Percentiles rank a stretch among this genome's conserved stretches.
phyloP scores from a whole-genome alignment of 2,888 invertebrate species.

The Agrypnus murinus region DNA sequence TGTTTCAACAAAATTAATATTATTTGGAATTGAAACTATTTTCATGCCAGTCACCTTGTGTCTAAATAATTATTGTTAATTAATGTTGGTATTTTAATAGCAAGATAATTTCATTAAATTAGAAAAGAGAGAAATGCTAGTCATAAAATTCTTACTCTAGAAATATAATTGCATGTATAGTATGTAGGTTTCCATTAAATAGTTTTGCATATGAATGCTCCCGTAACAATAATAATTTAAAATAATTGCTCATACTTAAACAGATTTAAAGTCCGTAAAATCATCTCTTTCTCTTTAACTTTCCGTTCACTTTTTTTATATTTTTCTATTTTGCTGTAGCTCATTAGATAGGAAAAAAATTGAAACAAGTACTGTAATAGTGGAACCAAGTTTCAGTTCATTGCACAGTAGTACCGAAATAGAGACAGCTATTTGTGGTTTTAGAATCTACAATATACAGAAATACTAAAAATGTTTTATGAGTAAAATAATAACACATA shows the following conservation, averaged over 20 bases:
- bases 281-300: neutral
- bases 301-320: neutral
- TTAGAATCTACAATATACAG: neutral
- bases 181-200: too few relatives aligned
- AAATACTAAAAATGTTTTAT: constrained; percentile 10
- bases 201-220: neutral
- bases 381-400: constrained; percentile 35
- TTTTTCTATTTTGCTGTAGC: neutral
- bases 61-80: constrained; percentile 1
- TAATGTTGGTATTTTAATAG: neutral
- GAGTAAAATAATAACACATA: constrained; percentile 24
- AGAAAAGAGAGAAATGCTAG: neutral
- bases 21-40: too few relatives aligned
- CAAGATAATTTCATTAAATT: too few relatives aligned
- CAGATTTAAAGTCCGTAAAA: neutral
- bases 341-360: constrained; percentile 5
- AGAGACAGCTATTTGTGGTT: constrained; percentile 30
- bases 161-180: neutral
- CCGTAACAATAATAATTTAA: constrained; percentile 7
- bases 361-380: neutral
- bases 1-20: neutral
- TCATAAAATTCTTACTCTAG: neutral
- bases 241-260: neutral
- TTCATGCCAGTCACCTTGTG: constrained; percentile 1
- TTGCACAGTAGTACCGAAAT: constrained; percentile 37